Evolutionary conservation across 2,888 invertebrate species (phyloP).

Genomic region (Clostera curtula): DNA sequence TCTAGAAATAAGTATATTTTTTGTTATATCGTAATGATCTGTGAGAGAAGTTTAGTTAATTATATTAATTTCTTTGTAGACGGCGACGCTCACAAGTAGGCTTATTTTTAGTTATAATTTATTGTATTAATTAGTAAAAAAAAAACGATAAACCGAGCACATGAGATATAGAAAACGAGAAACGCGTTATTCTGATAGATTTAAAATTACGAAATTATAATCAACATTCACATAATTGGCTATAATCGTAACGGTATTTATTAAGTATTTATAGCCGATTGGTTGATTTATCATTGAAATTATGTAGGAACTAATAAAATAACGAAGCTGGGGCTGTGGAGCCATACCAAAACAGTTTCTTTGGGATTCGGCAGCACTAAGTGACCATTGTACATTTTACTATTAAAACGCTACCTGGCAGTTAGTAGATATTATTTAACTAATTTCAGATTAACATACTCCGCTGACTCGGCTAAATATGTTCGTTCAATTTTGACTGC

Average conservation of each 20-base stretch:
- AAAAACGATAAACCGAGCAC: no score
- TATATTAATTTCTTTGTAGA: constrained; percentile 26
- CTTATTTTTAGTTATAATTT: no score
- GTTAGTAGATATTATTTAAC: constrained; percentile 1
- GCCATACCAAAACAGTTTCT: constrained; percentile 56
- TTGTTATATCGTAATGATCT: constrained; percentile 26
- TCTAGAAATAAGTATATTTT: constrained; percentile 45
- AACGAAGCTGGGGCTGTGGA: constrained; percentile 58
- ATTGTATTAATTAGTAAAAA: no score
- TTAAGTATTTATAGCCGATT: constrained; percentile 24
- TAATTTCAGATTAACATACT: no score
- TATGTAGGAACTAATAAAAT: constrained; percentile 46
- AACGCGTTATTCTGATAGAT: no score
- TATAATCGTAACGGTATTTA: constrained; percentile 27
- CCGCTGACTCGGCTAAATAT: no score
- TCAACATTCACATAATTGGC: no score
- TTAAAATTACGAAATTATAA: no score
- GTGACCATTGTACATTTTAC: constrained; percentile 24
- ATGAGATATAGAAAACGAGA: no score
- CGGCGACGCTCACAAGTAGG: no score
- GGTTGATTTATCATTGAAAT: constrained; percentile 38
- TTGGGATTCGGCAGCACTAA: constrained; percentile 28
- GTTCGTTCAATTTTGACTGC: no score
- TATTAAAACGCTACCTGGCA: no score
- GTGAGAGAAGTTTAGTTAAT: constrained; percentile 35